Conservation (phyloP, 2,888 invertebrate species). For the Aphodius granarius region DNA sequence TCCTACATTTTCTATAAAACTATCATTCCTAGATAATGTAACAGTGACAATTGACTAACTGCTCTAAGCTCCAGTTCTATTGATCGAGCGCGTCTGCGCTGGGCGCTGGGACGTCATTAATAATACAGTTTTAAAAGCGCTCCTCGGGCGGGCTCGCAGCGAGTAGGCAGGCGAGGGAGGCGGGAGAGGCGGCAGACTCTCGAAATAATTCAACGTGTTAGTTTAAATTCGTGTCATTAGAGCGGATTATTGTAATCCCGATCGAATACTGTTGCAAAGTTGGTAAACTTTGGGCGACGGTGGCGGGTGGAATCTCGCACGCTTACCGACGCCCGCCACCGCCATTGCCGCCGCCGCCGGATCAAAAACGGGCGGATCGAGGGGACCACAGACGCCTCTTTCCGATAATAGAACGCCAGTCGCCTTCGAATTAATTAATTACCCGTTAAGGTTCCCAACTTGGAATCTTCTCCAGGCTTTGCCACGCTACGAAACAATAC, state of each 20-base stretch:
- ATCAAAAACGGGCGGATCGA: not conserved
- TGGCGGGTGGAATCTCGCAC: not conserved
- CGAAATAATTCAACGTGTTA: constrained; percentile 15
- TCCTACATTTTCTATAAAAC: not conserved
- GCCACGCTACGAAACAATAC: constrained; percentile 12
- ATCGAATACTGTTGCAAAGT: constrained; percentile 28
- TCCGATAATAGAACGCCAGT: constrained; percentile 14
- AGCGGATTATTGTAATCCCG: constrained; percentile 28
- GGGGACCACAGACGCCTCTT: constrained; percentile 2
- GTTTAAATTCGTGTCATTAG: constrained; percentile 18
- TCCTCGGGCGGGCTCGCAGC: not conserved
- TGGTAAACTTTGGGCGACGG: constrained; percentile 21
- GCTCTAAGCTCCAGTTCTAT: not conserved
- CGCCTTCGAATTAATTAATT: constrained; percentile 27
- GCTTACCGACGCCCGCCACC: not conserved
- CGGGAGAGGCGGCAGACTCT: constrained; percentile 6
- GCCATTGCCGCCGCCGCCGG: not conserved
- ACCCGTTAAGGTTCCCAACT: constrained; percentile 27
- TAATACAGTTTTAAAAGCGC: constrained; percentile 11
- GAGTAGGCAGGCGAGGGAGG: not conserved
- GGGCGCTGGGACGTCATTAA: constrained; percentile 4
- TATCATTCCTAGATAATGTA: not conserved
- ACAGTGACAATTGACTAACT: not conserved
- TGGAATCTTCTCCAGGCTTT: constrained; percentile 17
- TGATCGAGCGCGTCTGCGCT: not conserved